Evolutionary conservation across 2,113 vertebrate genomes (phyloP).

Genomic region (Oncorhynchus kisutch): DNA sequence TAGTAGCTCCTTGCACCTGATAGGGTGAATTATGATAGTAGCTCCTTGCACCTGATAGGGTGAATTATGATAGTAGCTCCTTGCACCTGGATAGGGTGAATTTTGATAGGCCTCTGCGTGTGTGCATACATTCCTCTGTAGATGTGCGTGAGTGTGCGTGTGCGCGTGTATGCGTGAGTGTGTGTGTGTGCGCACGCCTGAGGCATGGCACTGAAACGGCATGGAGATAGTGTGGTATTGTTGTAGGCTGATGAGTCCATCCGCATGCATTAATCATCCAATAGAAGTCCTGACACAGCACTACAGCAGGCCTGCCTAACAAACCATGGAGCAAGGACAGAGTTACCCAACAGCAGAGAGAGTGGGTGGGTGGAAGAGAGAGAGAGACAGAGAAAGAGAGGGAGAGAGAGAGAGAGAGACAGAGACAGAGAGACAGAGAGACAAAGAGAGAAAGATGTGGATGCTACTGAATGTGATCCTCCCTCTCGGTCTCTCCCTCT

Average conservation of each 20-base stretch:
- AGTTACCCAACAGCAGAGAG: slow-evolving; percentile 87
- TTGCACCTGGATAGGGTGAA: too few species aligned
- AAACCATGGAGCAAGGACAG: slow-evolving; percentile 99
- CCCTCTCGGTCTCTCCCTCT: slow-evolving; percentile 3
- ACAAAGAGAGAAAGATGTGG: slow-evolving; percentile 40
- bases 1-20: too few species aligned
- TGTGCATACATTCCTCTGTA: not conserved
- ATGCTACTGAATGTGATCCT: slow-evolving; percentile 33
- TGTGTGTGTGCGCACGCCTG: slow-evolving; percentile 38
- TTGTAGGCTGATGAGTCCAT: slow-evolving; percentile 96
- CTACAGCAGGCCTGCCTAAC: slow-evolving; percentile 94
- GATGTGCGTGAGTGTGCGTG: not conserved
- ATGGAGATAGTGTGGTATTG: slow-evolving; percentile 86
- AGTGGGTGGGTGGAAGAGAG: slow-evolving; percentile 6
- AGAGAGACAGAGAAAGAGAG: slow-evolving; percentile 3
- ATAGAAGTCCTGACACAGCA: slow-evolving; percentile 98
- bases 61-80: too few species aligned
- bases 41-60: too few species aligned
- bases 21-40: too few species aligned
- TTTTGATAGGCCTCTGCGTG: not conserved
- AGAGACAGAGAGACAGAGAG: not conserved
- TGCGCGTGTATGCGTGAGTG: not conserved
- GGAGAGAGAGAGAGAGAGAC: too few species aligned
- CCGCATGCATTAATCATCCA: slow-evolving; percentile 99
- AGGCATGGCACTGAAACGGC: slow-evolving; percentile 78